Conservation (phyloP, 1,140 invertebrate genomes). For the Leptestheria dahalacensis region DNA sequence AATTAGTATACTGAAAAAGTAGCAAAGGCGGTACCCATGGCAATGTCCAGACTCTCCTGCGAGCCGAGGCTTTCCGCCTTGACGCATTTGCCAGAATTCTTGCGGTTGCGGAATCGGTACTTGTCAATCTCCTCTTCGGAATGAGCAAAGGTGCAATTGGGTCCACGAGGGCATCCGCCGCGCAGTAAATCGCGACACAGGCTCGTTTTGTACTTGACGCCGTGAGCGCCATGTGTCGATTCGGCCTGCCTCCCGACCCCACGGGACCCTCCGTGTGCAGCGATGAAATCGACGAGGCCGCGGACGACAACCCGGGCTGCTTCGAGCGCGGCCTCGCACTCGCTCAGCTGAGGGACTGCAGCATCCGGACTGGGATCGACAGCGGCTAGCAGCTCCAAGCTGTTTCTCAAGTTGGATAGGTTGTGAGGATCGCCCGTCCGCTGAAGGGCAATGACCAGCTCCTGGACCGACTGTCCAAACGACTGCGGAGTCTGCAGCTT, state of each 20-base stretch:
- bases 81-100: constrained; percentile 14
- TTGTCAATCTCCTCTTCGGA: constrained; percentile 78
- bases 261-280: constrained; percentile 40
- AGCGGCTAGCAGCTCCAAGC: constrained; percentile 67
- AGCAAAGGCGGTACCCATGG: constrained; percentile 1
- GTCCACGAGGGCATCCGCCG: constrained; percentile 66
- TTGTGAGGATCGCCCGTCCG: constrained; percentile 78
- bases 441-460: constrained; percentile 80
- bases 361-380: constrained; percentile 59
- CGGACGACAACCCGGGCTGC: constrained; percentile 66
- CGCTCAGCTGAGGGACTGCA: constrained; percentile 49
- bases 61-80: constrained; percentile 10
- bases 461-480: constrained; percentile 78
- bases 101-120: constrained; percentile 29
- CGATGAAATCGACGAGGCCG: constrained; percentile 69
- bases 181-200: constrained; percentile 72
- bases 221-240: constrained; percentile 39
- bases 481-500: constrained; percentile 83
- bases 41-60: constrained; percentile 12
- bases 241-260: constrained; percentile 29
- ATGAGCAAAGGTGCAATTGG: constrained; percentile 81
- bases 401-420: constrained; percentile 48
- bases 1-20: no score
- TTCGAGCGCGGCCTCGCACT: constrained; percentile 57
- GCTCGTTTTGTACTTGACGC: constrained; percentile 75